Base-by-base conservation (phyloP, 2,113 vertebrate species). In the Petrocephalus zakoni region DNA sequence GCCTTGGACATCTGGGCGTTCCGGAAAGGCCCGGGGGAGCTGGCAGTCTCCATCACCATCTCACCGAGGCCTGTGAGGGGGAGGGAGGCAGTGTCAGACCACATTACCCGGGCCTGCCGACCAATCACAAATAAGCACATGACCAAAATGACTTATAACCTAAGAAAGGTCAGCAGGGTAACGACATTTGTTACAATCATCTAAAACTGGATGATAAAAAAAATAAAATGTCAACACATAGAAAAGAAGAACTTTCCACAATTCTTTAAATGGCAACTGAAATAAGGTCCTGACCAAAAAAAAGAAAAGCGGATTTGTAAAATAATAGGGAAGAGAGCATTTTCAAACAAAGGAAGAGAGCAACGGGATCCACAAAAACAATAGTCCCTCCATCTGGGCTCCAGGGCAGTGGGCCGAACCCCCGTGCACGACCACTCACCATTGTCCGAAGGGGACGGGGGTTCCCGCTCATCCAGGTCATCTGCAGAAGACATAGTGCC, bases 401-500 rank as follows among this genome's bases (percentile, higher is more conserved):
- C 10, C 53, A 17, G 11, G 21, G 7, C 4, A 2, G 2, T 8
- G 15, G 2, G 29, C 17, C 19, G 19, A 58, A 56, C 6, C 29
- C 13, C 22, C 17, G 47, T 15, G 47, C 46, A 21, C 19, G 11
- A 8, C 49, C 13, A 72, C 90, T 87, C 95, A 99, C 98, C 98
- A 88, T 97, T 97, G 92, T 99, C 97, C 90, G 96, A 98, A 87
- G 97, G 97, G 29, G 97, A 98, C 0, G 96, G 97, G 15, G 96
- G 97, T 87, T 99, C 98, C 91, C 98, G 95, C 89, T 99, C 98
- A 92, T 99, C 98, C n/a, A 99, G 94, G 93, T 99, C 98, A 89
- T 99, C 98, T 4, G 98, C 97, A 89, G 98, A 99, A 75, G 98
- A 99, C 98, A 99, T 99, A 17, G 98, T 99, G 84, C 98, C 98